Percentiles rank a stretch among this genome's conserved stretches.
phyloP scores from a whole-genome alignment of 2,113 vertebrate species.

The Choloepus hoffmanni region DNA sequence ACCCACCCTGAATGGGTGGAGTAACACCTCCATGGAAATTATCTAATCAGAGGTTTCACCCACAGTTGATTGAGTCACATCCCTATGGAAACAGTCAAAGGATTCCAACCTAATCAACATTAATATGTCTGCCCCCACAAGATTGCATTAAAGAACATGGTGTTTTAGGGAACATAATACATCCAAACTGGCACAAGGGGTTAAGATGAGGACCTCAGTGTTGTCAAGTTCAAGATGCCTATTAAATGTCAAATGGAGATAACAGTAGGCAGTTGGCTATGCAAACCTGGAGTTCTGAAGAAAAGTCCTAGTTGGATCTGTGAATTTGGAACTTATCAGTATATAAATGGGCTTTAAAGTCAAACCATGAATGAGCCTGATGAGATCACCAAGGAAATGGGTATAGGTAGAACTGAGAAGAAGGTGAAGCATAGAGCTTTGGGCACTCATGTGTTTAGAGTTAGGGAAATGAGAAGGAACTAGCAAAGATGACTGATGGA shows the following conservation, averaged over 20 bases:
- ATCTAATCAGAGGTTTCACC: no score
- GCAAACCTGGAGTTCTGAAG: not conserved
- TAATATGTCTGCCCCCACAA: no score
- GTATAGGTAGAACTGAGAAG: not conserved
- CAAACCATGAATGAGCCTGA: not conserved
- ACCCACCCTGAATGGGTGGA: no score
- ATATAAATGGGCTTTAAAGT: slow-evolving; percentile 10
- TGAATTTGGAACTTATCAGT: not conserved
- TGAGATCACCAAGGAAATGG: not conserved
- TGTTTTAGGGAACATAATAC: no score
- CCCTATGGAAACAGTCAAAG: no score
- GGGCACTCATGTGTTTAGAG: not conserved
- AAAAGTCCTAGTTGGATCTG: not conserved
- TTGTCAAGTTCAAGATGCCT: not conserved
- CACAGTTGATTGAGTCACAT: no score
- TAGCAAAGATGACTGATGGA: not conserved
- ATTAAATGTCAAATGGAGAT: not conserved
- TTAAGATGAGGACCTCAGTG: not conserved
- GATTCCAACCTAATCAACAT: no score
- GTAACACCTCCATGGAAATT: no score
- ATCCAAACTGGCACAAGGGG: not conserved
- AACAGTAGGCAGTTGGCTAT: not conserved
- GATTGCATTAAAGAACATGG: no score
- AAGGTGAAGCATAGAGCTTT: not conserved
- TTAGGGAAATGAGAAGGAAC: not conserved